phyloP scores from a whole-genome alignment of 2,113 vertebrate genomes.

The Natator depressus region DNA sequence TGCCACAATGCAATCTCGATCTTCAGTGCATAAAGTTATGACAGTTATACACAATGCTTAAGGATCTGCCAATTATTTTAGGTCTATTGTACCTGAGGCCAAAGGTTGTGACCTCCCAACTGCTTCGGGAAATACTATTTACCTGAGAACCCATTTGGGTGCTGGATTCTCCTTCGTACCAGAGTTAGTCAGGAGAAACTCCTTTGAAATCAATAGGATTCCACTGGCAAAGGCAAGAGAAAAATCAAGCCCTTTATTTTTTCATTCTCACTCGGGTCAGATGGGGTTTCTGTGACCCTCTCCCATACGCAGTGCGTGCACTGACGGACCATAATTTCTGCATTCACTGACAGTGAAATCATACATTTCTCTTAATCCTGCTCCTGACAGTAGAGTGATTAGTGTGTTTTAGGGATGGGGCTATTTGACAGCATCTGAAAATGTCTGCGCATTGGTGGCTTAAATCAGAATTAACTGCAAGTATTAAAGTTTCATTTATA shows the following conservation, averaged over 20 bases:
- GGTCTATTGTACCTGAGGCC: neutral
- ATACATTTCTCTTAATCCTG: neutral
- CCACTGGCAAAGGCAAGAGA: neutral
- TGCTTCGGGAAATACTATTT: neutral
- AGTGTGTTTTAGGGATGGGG: slow-evolving; percentile 16
- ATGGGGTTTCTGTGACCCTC: neutral
- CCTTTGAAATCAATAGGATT: neutral
- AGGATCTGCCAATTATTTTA: neutral
- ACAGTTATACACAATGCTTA: neutral
- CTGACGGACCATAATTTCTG: neutral
- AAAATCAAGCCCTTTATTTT: neutral
- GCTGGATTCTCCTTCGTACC: neutral
- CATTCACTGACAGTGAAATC: slow-evolving; percentile 11
- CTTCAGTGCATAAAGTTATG: neutral
- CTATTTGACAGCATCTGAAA: slow-evolving; percentile 40
- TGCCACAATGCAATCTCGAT: neutral
- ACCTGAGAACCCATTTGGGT: neutral
- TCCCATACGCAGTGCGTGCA: neutral
- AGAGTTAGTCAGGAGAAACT: fast-evolving
- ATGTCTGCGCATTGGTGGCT: neutral
- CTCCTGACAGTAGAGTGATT: neutral
- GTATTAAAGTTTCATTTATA: slow-evolving; percentile 17
- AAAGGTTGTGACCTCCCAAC: neutral
- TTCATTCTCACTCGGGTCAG: neutral
- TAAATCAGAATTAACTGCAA: slow-evolving; percentile 39